Percentiles rank a stretch among this genome's conserved stretches.
phyloP scores from a whole-genome alignment of 1,140 invertebrate genomes.

The Ectropis grisescens region DNA sequence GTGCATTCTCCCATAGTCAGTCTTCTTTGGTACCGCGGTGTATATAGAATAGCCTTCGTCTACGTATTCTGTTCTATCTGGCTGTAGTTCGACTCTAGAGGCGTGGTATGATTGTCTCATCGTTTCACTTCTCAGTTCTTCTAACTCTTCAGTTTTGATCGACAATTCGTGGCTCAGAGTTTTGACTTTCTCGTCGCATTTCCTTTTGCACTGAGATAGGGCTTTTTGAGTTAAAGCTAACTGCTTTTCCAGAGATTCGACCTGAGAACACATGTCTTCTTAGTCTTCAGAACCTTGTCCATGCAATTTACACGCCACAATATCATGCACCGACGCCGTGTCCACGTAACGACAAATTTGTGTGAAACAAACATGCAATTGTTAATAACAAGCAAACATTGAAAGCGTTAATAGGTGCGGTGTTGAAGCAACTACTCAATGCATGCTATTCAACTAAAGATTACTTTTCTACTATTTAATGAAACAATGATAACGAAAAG shows the following conservation, averaged over 20 bases:
- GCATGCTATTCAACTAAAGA: too few species aligned
- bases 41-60: constrained; percentile 57
- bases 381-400: too few species aligned
- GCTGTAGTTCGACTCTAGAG: constrained; percentile 47
- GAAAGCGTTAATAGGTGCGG: too few species aligned
- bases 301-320: constrained; percentile 44
- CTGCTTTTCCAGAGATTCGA: constrained; percentile 69
- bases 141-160: constrained; percentile 63
- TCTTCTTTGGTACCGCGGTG: constrained; percentile 54
- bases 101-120: constrained; percentile 51
- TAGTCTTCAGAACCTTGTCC: constrained; percentile 31
- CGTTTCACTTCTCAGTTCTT: constrained; percentile 54
- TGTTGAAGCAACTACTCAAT: too few species aligned
- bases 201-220: constrained; percentile 54
- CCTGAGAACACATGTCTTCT: constrained; percentile 63
- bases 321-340: constrained; percentile 37
- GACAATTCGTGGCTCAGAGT: constrained; percentile 61
- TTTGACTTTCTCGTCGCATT: constrained; percentile 62
- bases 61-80: constrained; percentile 52
- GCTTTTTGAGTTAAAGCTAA: constrained; percentile 56
- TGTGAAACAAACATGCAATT: constrained; percentile 37
- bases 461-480: too few species aligned
- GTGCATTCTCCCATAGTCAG: constrained; percentile 56
- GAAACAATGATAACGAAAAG: too few species aligned
- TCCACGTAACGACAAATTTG: constrained; percentile 19